These are phyloP conservation scores for Chiroxiphia lanceolata DNA, from an alignment of 2,797 vertebrate genomes.

Conservation along the genomic window DNA sequence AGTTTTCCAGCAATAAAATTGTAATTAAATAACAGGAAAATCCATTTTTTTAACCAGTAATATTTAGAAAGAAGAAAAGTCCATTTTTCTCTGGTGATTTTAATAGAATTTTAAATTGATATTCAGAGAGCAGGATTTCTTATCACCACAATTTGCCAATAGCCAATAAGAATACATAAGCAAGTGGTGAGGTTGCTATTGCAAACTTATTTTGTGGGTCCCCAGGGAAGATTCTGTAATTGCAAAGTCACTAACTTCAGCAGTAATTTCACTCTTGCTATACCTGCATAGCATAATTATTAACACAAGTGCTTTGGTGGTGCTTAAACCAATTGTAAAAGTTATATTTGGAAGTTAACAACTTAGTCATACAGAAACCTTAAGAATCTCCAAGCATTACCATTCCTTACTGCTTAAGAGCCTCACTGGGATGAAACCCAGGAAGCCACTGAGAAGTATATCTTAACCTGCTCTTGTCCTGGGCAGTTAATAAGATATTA, in stretches of 20 bases:
- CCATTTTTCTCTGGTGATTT: background rate
- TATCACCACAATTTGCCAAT: slow-evolving; percentile 16
- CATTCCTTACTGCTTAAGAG: background rate
- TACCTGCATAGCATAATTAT: slow-evolving; percentile 23
- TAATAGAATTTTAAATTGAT: slow-evolving; percentile 46
- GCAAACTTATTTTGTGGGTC: background rate
- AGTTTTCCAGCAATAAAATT: background rate
- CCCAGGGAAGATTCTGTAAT: slow-evolving; percentile 37
- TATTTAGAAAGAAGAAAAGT: background rate
- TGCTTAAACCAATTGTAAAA: background rate
- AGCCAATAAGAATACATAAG: background rate
- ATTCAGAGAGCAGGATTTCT: slow-evolving; percentile 24
- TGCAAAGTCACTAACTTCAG: slow-evolving; percentile 41
- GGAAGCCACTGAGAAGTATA: background rate
- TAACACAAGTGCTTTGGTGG: background rate
- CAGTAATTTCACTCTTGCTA: slow-evolving; percentile 4
- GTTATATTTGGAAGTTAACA: background rate
- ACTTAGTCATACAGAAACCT: background rate
- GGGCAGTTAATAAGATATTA: background rate
- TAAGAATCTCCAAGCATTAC: background rate
- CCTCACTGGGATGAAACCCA: background rate
- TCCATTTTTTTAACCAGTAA: background rate
- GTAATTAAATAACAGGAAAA: slow-evolving; percentile 28
- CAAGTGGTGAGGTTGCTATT: background rate
- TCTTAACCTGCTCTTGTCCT: background rate